A percentile compares a stretch with the other conserved stretches of the same genome.
Evolutionary conservation across 2,888 invertebrate species (phyloP).

Genomic region (Dione vanillae): DNA sequence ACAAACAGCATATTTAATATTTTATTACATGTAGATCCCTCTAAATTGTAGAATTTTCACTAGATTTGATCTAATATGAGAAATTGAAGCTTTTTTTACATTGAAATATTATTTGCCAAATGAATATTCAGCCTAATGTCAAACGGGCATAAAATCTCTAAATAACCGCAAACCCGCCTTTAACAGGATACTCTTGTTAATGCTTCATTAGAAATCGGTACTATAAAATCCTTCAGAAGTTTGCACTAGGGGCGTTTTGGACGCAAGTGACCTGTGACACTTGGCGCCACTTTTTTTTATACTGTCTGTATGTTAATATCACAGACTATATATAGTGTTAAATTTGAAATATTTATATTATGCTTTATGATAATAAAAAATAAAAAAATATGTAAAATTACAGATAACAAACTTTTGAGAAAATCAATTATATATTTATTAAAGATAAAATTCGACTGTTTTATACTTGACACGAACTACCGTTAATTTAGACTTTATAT

Average conservation of each 20-base stretch:
- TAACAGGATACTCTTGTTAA: constrained; percentile 44
- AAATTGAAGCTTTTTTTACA: neutral
- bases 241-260: constrained; percentile 48
- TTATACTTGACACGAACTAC: too few species aligned
- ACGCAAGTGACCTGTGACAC: constrained; percentile 69
- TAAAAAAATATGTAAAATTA: neutral
- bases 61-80: too few species aligned
- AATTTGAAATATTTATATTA: neutral
- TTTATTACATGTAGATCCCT: too few species aligned
- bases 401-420: too few species aligned
- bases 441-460: too few species aligned
- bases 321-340: constrained; percentile 7
- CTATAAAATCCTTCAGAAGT: constrained; percentile 55
- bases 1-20: too few species aligned
- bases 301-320: constrained; percentile 53
- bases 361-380: neutral
- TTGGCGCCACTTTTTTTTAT: constrained; percentile 70
- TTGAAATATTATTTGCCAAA: constrained; percentile 28
- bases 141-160: constrained; percentile 43
- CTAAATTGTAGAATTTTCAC: too few species aligned
- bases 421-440: too few species aligned
- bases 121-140: constrained; percentile 34
- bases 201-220: constrained; percentile 65
- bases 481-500: too few species aligned
- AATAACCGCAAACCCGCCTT: constrained; percentile 42